phyloP scores from a whole-genome alignment of 1,140 invertebrate species.

The Trichonephila clavipes region DNA sequence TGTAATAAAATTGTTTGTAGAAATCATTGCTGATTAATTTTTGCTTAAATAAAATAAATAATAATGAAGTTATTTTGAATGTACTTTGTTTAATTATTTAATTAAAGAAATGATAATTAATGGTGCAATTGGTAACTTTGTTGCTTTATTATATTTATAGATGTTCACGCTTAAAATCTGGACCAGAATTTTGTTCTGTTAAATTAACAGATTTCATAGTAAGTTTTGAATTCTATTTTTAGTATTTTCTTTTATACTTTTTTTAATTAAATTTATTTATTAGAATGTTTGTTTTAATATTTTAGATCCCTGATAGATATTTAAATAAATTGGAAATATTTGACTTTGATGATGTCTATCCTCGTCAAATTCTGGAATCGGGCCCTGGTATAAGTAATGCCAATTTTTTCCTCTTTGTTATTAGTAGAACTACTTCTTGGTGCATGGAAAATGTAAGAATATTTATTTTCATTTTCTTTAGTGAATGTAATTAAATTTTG shows the following conservation, averaged over 20 bases:
- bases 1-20: no score
- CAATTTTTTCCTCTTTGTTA: slow-evolving; percentile 49
- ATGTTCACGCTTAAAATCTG: slow-evolving; percentile 39
- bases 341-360: not conserved
- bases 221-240: not conserved
- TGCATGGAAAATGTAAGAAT: slow-evolving; percentile 40
- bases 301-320: slow-evolving; percentile 57
- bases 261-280: not conserved
- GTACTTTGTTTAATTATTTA: no score
- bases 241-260: not conserved
- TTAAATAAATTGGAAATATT: slow-evolving; percentile 44
- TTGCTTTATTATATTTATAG: not conserved
- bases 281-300: not conserved
- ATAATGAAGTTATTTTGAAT: no score
- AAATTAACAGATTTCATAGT: slow-evolving; percentile 45
- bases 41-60: no score
- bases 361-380: not conserved
- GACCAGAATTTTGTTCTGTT: slow-evolving; percentile 54
- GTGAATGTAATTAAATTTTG: not conserved
- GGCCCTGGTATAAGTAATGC: slow-evolving; percentile 6
- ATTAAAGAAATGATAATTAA: no score
- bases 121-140: no score
- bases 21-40: no score
- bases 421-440: slow-evolving; percentile 44
- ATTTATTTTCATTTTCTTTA: not conserved